Evolutionary conservation across 2,888 invertebrate species (phyloP).

Genomic region (Druceiella hillmani): DNA sequence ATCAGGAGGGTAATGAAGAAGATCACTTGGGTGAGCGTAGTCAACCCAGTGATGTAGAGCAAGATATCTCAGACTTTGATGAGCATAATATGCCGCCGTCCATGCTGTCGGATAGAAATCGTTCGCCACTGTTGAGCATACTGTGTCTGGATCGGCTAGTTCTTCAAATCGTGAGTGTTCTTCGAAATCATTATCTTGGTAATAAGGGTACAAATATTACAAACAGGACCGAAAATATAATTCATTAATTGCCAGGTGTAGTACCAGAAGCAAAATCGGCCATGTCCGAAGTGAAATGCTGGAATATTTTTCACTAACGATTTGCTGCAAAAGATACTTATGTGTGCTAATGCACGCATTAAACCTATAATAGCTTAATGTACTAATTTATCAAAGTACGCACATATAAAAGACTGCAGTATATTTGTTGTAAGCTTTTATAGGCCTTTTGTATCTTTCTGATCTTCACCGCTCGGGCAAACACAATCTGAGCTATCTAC

Average conservation of each 20-base stretch:
- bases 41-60: no score
- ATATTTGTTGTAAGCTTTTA: conserved; percentile 4
- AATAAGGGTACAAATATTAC: conserved; percentile 11
- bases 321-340: conserved; percentile 11
- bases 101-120: no score
- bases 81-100: no score
- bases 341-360: conserved; percentile 13
- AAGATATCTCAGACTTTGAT: no score
- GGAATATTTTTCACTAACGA: conserved; percentile 12
- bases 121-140: no score
- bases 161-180: no score
- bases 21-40: conserved; percentile 2
- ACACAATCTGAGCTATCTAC: conserved; percentile 4
- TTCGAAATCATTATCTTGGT: no score
- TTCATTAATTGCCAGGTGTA: conserved; percentile 17
- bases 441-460: no score
- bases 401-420: conserved; percentile 9
- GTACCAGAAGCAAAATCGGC: conserved; percentile 14
- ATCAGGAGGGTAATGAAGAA: conserved; percentile 9
- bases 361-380: conserved; percentile 10
- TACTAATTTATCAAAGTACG: conserved; percentile 10
- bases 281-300: conserved; percentile 13
- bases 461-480: neutral
- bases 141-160: no score
- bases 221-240: conserved; percentile 17